Base-by-base conservation (phyloP, 37 sponge, comb jelly and placozoan genomes). In the Diacarnus erythraeanus region DNA sequence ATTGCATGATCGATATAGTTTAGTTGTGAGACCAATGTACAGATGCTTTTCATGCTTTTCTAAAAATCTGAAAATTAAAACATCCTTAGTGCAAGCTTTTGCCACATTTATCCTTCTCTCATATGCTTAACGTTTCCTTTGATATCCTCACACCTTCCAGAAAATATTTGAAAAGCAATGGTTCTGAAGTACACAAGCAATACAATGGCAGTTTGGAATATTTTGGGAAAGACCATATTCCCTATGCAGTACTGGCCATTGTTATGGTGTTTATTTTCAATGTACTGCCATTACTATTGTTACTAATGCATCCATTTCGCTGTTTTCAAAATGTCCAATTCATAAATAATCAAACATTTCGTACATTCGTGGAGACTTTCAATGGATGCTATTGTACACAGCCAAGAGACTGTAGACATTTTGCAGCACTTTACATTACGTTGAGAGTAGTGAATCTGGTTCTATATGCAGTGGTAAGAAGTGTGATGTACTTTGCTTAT, bases 341-440 rank as follows among this genome's bases (percentile, higher is more conserved):
- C 64, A 20, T 61, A 23, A 61, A 61, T 29, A 23, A 27, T 6
- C 64, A 61, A 61, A 6, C 30, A 4, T 27, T 61, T 15, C 25
- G 30, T 25, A 69, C 70, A 15, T 72, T 72, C 47, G 25, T 72
- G 72, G 72, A 72, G 18, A 26, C n/a, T 2, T 72, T 72, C 42
- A 29, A 72, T 9, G 72, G 72, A 20, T 23, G 40, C 29, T 72
- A 72, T 42, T 8, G 31, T 8, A 29, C 25, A 12, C 9, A 23
- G 29, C 64, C 64, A 20, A 36, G 38, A 69, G 38, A 69, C 22
- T 69, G 31, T 18, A 18, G 69, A 18, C 31, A 21, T 3, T 69
- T 69, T 69, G 69, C 69, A 69, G 69, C 38, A 69, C 20, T 69
- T 35, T 69, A 69, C 37, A 12, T 69, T 10, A 35, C 18, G 12